Evolutionary conservation across 92 coral and sea anemone genomes (phyloP).

Genomic region (Diadumene lineata): DNA sequence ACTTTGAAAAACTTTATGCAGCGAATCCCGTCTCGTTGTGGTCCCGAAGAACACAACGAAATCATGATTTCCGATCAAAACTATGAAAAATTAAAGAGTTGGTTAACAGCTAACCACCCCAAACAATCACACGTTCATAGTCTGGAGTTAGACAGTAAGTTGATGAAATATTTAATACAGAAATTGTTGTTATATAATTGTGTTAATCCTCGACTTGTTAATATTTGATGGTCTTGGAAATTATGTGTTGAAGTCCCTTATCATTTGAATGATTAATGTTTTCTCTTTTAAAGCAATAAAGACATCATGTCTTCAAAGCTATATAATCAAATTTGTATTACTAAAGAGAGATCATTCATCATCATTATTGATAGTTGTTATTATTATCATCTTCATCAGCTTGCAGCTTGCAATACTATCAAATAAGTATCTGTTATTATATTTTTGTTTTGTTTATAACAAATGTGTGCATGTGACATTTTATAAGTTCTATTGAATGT

Average conservation of each 20-base stretch:
- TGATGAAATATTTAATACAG: not conserved
- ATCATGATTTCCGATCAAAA: conserved; percentile 75
- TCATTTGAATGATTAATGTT: not conserved
- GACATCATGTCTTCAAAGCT: too few species aligned
- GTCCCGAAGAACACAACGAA: conserved; percentile 32
- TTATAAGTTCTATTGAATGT: too few species aligned
- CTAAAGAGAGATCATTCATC: not conserved
- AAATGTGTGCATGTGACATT: too few species aligned
- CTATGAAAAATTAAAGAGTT: conserved; percentile 80
- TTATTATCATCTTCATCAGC: not conserved
- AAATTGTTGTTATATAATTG: too few species aligned
- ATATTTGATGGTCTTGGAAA: too few species aligned
- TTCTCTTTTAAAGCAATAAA: not conserved
- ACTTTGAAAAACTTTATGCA: conserved; percentile 70
- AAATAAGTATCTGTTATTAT: too few species aligned
- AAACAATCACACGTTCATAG: conserved; percentile 66
- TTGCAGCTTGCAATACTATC: too few species aligned
- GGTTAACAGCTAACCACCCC: conserved; percentile 69
- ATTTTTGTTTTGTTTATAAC: too few species aligned
- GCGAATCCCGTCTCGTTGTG: conserved; percentile 55
- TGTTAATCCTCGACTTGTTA: too few species aligned
- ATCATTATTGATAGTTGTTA: not conserved
- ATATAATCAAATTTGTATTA: too few species aligned
- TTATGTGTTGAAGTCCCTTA: not conserved
- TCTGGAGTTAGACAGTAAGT: conserved; percentile 82